These are phyloP conservation scores for Mizuhopecten yessoensis DNA, from an alignment of 1,140 invertebrate species.

Conservation along the genomic window DNA sequence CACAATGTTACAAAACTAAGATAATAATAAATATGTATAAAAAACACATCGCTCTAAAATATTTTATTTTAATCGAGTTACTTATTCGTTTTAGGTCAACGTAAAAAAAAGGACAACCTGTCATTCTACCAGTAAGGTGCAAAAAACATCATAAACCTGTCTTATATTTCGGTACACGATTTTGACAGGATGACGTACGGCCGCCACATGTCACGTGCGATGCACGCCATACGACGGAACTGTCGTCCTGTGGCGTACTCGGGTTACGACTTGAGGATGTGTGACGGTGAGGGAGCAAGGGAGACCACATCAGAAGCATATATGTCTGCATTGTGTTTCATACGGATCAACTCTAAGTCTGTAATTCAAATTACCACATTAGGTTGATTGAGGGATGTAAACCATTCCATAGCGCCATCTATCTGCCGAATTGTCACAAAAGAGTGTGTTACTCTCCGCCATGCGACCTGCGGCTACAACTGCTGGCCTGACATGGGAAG, in stretches of 20 bases:
- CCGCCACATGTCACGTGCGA: background rate
- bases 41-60: too few species aligned
- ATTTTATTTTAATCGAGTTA: too few species aligned
- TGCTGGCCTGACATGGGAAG: background rate
- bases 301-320: background rate
- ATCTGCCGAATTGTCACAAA: conserved; percentile 33
- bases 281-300: background rate
- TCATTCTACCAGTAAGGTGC: background rate
- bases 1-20: too few species aligned
- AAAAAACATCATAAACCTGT: background rate
- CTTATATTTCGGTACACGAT: background rate
- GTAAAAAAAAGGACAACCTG: background rate
- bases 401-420: background rate
- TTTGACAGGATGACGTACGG: background rate
- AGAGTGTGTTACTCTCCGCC: background rate
- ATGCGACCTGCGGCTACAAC: background rate
- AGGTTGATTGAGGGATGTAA: conserved; percentile 23
- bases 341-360: background rate
- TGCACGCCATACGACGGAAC: background rate
- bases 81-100: background rate
- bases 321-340: conserved; percentile 22
- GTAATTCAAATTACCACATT: conserved; percentile 39
- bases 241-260: background rate
- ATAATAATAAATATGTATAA: too few species aligned
- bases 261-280: conserved; percentile 23